phyloP scores from a whole-genome alignment of 2,113 vertebrate species.

The Ardeotis arabs region DNA sequence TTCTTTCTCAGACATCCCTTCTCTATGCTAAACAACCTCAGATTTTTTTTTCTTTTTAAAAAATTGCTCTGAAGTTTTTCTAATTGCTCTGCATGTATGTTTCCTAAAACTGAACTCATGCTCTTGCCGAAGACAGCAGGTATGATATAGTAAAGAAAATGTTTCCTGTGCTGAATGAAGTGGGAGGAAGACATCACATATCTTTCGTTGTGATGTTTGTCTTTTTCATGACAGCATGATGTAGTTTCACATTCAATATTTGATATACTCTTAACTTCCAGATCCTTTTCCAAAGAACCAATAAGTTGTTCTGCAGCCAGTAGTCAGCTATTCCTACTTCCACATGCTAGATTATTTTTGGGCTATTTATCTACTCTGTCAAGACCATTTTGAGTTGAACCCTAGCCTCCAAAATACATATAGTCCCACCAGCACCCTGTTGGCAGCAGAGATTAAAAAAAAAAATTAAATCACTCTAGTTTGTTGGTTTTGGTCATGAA shows the following conservation, averaged over 20 bases:
- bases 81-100: not conserved
- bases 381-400: not conserved
- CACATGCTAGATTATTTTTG: not conserved
- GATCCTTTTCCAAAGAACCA: not conserved
- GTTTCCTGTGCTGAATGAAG: not conserved
- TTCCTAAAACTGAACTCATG: not conserved
- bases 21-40: not conserved
- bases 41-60: not conserved
- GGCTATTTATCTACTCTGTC: not conserved
- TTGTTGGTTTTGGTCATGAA: not conserved
- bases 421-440: not conserved
- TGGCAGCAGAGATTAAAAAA: not conserved
- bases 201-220: not conserved
- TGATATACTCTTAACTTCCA: not conserved
- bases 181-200: not conserved
- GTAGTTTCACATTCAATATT: not conserved
- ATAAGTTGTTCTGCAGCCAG: not conserved
- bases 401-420: not conserved
- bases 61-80: not conserved
- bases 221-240: not conserved
- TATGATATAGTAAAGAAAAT: not conserved
- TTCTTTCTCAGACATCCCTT: not conserved
- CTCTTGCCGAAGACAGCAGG: not conserved
- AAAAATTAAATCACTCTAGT: not conserved
- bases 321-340: not conserved